Conservation (phyloP, 2,888 invertebrate species). For the Ophion ventricosus region DNA sequence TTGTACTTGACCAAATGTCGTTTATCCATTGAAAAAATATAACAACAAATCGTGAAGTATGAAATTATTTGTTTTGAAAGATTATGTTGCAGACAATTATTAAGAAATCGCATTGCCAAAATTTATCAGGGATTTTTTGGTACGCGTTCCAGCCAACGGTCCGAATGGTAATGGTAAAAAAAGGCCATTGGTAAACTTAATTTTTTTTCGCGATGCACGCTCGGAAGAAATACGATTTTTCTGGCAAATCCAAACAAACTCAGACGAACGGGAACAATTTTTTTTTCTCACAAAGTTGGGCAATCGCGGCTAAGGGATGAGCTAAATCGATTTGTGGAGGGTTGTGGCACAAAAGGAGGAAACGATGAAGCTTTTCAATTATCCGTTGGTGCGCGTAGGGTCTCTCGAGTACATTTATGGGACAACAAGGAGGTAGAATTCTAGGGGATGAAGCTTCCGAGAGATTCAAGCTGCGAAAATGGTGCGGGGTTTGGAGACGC, state of each 20-base stretch:
- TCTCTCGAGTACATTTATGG: constrained; percentile 16
- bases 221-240: background rate
- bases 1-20: background rate
- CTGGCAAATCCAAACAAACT: background rate
- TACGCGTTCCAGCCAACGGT: too few relatives aligned
- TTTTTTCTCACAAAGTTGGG: background rate
- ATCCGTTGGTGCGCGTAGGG: constrained; percentile 12
- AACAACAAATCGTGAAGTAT: background rate
- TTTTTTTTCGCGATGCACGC: background rate
- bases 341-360: background rate
- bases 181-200: too few relatives aligned
- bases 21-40: background rate
- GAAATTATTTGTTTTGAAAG: background rate
- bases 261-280: background rate
- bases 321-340: background rate
- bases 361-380: constrained; percentile 31
- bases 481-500: background rate
- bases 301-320: background rate
- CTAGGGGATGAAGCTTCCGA: background rate
- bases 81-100: background rate
- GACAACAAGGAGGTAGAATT: constrained; percentile 25
- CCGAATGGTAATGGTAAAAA: too few relatives aligned
- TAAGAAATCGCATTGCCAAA: too few relatives aligned
- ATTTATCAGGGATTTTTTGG: too few relatives aligned
- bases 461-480: background rate